These are phyloP conservation scores for Napeogenes sylphis DNA, from an alignment of 2,888 invertebrate species.

Conservation along the genomic window DNA sequence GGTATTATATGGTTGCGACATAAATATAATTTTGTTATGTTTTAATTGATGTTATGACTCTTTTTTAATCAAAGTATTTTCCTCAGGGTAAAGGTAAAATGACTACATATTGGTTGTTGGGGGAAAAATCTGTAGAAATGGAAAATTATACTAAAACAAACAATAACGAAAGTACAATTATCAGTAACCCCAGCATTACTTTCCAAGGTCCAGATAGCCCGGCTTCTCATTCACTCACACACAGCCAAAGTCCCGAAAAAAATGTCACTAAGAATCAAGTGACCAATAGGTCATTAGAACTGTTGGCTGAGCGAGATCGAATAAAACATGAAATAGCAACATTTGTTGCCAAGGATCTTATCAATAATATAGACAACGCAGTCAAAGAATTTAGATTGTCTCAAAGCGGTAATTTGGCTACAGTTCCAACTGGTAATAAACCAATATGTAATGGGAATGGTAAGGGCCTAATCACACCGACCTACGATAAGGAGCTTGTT, in stretches of 20 bases:
- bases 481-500: conserved; percentile 66
- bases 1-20: neutral
- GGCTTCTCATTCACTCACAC: conserved; percentile 62
- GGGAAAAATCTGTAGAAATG: conserved; percentile 71
- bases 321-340: conserved; percentile 72
- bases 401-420: conserved; percentile 57
- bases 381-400: conserved; percentile 66
- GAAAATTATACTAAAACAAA: conserved; percentile 39
- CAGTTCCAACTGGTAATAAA: conserved; percentile 34
- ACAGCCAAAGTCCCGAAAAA: conserved; percentile 62
- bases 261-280: conserved; percentile 48
- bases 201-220: conserved; percentile 73
- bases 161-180: conserved; percentile 39
- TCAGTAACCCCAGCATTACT: conserved; percentile 66
- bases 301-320: conserved; percentile 60
- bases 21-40: neutral
- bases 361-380: conserved; percentile 67
- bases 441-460: conserved; percentile 51
- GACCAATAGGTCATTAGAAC: conserved; percentile 48
- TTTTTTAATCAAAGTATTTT: conserved; percentile 10
- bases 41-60: neutral
- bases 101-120: conserved; percentile 92
- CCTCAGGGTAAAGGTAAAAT: conserved; percentile 91
- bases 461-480: conserved; percentile 61
- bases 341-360: conserved; percentile 68